phyloP scores from a whole-genome alignment of 2,888 invertebrate species.

The Elysia crispata region DNA sequence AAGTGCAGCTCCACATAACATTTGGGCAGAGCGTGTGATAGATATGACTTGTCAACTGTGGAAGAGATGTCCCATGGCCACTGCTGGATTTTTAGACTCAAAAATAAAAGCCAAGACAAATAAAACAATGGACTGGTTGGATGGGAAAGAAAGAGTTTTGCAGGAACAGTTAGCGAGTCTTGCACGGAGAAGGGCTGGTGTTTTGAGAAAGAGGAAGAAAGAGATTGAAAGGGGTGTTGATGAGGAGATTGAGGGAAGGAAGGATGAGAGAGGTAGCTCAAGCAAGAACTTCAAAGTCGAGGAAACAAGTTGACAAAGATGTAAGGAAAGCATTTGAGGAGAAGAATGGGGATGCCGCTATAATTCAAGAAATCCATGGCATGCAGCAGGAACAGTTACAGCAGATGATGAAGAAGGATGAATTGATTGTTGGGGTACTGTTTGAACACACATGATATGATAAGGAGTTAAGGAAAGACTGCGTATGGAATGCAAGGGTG shows the following conservation, averaged over 20 bases:
- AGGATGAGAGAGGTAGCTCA: background rate
- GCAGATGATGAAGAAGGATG: background rate
- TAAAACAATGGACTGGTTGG: background rate
- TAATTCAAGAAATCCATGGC: background rate
- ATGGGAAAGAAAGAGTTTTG: background rate
- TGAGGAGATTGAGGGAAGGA: background rate
- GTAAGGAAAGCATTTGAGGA: background rate
- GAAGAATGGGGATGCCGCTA: background rate
- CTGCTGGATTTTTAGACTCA: background rate
- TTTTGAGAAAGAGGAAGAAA: background rate
- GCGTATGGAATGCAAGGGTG: no score
- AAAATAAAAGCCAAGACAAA: background rate
- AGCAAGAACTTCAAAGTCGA: background rate
- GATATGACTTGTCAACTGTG: background rate
- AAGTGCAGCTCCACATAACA: background rate
- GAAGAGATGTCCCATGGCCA: background rate
- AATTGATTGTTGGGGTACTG: background rate
- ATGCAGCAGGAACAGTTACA: background rate
- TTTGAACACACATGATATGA: background rate
- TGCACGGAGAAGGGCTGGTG: background rate
- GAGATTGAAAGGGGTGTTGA: background rate
- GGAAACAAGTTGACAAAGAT: background rate
- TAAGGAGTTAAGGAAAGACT: no score
- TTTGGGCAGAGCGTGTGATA: slow-evolving; percentile 9
- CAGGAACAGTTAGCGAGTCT: background rate